Evolutionary conservation across 2,113 vertebrate genomes (phyloP).

Genomic region (Antechinus flavipes): DNA sequence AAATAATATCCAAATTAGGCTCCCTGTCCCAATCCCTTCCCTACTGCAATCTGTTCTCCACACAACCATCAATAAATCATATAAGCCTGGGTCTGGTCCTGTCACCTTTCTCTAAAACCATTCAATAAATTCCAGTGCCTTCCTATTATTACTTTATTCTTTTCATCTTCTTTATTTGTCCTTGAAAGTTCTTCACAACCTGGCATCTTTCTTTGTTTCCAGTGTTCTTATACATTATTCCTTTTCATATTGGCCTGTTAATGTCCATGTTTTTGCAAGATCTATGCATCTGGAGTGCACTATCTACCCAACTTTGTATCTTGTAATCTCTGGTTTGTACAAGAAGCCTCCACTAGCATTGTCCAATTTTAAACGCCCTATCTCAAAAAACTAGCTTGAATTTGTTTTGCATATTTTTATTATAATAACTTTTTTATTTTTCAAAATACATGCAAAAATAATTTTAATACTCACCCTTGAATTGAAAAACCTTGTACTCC

Average conservation of each 20-base stretch:
- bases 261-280: not conserved
- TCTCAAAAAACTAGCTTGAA: not conserved
- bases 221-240: not conserved
- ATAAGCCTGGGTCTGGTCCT: not conserved
- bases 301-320: not conserved
- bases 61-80: not conserved
- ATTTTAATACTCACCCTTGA: too few relatives aligned
- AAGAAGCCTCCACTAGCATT: not conserved
- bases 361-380: not conserved
- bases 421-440: too few relatives aligned
- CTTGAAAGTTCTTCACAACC: not conserved
- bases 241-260: not conserved
- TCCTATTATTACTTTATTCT: not conserved
- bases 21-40: not conserved
- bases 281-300: not conserved
- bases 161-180: not conserved
- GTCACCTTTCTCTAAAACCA: not conserved
- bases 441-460: too few relatives aligned
- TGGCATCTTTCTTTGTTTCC: not conserved
- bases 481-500: too few relatives aligned
- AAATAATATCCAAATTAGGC: not conserved
- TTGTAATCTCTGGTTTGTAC: not conserved
- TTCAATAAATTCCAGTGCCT: not conserved
- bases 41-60: not conserved
- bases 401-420: not conserved